Conservation (phyloP, 92 coral and sea anemone species). For the Ricordea florida region DNA sequence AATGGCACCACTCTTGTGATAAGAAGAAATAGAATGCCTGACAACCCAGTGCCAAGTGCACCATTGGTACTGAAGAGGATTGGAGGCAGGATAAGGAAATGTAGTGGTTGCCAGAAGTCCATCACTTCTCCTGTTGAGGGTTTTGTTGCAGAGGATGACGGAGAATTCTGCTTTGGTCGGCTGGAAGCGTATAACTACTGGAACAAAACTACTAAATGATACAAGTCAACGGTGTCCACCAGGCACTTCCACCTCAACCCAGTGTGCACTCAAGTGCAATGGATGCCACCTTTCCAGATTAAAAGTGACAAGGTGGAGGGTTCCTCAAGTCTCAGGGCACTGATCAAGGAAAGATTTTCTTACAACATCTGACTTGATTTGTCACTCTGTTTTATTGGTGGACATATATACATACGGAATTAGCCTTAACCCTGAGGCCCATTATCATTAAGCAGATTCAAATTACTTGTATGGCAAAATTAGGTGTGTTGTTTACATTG, state of each 20-base stretch:
- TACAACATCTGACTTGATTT: background rate
- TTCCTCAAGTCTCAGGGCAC: conserved; percentile 2
- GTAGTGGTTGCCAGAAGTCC: conserved; percentile 23
- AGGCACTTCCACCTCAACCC: conserved; percentile 54
- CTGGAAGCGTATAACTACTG: conserved; percentile 25
- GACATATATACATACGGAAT: no score
- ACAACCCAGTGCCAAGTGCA: conserved; percentile 30
- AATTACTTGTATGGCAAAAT: background rate
- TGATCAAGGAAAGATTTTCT: conserved; percentile 16
- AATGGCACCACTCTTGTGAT: conserved; percentile 16
- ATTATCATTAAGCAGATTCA: no score
- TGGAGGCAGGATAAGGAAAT: conserved; percentile 13
- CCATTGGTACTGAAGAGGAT: conserved; percentile 28
- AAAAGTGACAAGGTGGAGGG: background rate
- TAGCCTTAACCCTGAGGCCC: no score
- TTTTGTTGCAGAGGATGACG: conserved; percentile 3
- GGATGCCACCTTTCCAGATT: background rate
- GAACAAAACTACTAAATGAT: conserved; percentile 7
- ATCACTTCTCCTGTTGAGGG: conserved; percentile 24
- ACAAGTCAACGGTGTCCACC: conserved; percentile 6
- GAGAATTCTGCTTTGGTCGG: conserved; percentile 20
- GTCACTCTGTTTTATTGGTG: background rate
- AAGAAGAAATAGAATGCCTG: conserved; percentile 14
- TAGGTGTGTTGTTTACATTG: background rate
- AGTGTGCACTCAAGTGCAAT: conserved; percentile 9